These are phyloP conservation scores for Pangasianodon gigas DNA, from an alignment of 2,113 vertebrate genomes.

Conservation along the genomic window DNA sequence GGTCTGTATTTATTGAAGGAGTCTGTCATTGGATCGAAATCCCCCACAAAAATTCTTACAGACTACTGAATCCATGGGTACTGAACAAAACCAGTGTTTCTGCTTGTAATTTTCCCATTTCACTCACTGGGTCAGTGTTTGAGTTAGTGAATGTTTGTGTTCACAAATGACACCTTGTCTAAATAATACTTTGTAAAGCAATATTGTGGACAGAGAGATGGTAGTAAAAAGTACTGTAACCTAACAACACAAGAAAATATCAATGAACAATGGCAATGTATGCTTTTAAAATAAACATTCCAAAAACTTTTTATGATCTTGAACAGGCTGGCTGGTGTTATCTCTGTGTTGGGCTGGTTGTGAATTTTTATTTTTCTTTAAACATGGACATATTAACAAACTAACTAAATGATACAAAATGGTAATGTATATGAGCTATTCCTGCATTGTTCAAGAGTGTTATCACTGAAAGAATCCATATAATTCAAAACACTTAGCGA, in stretches of 20 bases:
- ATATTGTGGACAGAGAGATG: neutral
- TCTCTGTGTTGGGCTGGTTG: neutral
- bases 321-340: neutral
- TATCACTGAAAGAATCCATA: neutral
- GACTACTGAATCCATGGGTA: neutral
- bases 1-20: neutral
- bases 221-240: neutral
- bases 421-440: neutral
- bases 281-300: constrained; percentile 19
- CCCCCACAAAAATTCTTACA: neutral
- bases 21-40: neutral
- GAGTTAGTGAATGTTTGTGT: neutral
- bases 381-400: neutral
- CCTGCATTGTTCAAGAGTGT: neutral
- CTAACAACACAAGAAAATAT: neutral
- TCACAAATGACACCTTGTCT: neutral
- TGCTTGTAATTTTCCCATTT: neutral
- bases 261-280: neutral
- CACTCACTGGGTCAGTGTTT: neutral
- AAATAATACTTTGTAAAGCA: neutral
- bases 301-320: neutral
- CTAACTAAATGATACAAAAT: too few species aligned
- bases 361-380: neutral
- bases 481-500: neutral
- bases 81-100: neutral